Evolutionary conservation across 1,140 invertebrate species (phyloP).

Genomic region (Luehdorfia chinensis): DNA sequence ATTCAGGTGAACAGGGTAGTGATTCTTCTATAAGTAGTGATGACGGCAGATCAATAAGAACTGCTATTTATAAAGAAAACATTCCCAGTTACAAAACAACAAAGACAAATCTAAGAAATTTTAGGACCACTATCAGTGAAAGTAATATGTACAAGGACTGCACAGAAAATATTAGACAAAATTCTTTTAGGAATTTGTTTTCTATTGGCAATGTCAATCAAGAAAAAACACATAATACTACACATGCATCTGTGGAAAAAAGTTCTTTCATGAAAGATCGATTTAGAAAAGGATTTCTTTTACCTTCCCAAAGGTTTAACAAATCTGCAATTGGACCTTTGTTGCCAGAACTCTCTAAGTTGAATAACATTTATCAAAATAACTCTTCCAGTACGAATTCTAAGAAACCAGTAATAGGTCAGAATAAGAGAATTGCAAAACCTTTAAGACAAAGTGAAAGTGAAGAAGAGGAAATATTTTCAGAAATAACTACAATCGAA

Average conservation of each 20-base stretch:
- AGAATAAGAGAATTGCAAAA: too few species aligned
- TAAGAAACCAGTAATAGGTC: too few species aligned
- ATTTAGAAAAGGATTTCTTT: conserved; percentile 45
- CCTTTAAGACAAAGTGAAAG: conserved; percentile 25
- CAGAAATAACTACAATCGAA: conserved; percentile 24
- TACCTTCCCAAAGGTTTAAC: conserved; percentile 59
- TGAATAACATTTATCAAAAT: conserved; percentile 11
- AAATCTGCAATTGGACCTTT: conserved; percentile 28
- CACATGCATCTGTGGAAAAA: conserved; percentile 1
- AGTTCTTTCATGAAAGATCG: conserved; percentile 34
- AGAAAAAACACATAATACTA: too few species aligned
- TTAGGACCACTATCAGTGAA: conserved; percentile 31
- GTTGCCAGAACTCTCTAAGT: conserved; percentile 21
- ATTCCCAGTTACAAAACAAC: conserved; percentile 28
- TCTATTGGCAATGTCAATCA: conserved; percentile 1
- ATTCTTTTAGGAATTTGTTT: conserved; percentile 33
- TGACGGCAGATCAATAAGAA: conserved; percentile 43
- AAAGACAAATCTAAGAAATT: conserved; percentile 27
- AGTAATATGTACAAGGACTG: conserved; percentile 36
- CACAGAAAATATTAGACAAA: conserved; percentile 39
- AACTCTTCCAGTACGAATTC: too few species aligned
- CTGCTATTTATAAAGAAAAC: conserved; percentile 36
- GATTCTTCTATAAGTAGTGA: conserved; percentile 57
- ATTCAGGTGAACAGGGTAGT: conserved; percentile 53
- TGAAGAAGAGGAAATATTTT: conserved; percentile 44